Conservation (phyloP, 2,888 invertebrate species). For the Drosophila austrosaltans region DNA sequence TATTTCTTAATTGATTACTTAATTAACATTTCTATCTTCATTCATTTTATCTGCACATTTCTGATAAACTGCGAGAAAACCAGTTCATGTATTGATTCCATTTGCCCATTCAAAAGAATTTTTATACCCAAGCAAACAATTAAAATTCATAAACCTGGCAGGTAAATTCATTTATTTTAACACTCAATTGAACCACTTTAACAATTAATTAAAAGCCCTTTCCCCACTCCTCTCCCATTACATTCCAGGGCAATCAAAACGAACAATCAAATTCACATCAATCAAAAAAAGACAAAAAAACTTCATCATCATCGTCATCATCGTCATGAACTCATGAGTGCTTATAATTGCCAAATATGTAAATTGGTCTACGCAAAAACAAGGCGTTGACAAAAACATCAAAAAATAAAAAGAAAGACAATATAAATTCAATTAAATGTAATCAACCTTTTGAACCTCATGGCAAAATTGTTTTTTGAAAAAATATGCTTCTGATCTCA, state of each 20-base stretch:
- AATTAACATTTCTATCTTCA: conserved; percentile 9
- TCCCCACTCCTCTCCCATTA: background rate
- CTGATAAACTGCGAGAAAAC: conserved; percentile 2
- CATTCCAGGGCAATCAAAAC: conserved; percentile 3
- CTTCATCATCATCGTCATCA: conserved; percentile 7
- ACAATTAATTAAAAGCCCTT: conserved; percentile 20
- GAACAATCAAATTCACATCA: conserved; percentile 61
- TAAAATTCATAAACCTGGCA: conserved; percentile 13
- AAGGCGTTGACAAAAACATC: conserved; percentile 13
- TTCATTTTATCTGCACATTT: background rate
- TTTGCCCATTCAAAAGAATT: background rate
- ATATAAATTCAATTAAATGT: conserved; percentile 65
- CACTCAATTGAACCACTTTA: conserved; percentile 38
- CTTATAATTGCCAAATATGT: conserved; percentile 71
- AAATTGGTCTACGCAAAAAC: conserved; percentile 44
- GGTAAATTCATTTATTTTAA: conserved; percentile 30
- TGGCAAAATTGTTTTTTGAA: conserved; percentile 41
- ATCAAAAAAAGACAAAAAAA: conserved; percentile 35
- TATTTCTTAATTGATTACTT: background rate
- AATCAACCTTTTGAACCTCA: conserved; percentile 57
- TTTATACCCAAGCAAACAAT: conserved; percentile 1
- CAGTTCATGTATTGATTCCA: conserved; percentile 1
- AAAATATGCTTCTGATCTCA: conserved; percentile 28
- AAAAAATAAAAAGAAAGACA: background rate
- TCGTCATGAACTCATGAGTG: conserved; percentile 20